A percentile compares a stretch with the other conserved stretches of the same genome.
Evolutionary conservation across 2,113 vertebrate species (phyloP).

Genomic region (Gambusia affinis): DNA sequence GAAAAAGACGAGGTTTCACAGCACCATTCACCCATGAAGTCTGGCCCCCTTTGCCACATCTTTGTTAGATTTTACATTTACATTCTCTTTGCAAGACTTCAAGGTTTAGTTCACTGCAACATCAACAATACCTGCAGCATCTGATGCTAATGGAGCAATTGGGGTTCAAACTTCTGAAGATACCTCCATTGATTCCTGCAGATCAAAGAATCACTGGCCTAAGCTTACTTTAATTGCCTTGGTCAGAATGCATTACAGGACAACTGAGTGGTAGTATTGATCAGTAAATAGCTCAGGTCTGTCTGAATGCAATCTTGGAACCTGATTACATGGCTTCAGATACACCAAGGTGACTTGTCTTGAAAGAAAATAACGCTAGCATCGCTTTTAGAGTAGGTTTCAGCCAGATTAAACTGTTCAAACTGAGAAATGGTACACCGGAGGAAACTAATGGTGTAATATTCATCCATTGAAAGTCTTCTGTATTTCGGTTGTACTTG

Average conservation of each 20-base stretch:
- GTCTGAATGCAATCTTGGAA: conserved; percentile 16
- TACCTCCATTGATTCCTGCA: conserved; percentile 34
- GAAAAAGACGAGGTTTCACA: conserved; percentile 13
- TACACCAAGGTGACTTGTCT: not conserved
- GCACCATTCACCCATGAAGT: conserved; percentile 31
- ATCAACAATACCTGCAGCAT: conserved; percentile 20
- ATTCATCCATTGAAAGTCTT: not conserved
- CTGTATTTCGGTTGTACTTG: too few species aligned
- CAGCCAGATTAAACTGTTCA: not conserved
- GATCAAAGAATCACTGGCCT: conserved; percentile 46
- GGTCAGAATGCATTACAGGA: conserved; percentile 52
- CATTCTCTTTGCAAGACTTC: conserved; percentile 8
- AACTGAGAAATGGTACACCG: not conserved
- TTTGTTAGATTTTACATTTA: conserved; percentile 6
- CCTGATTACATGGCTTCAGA: not conserved
- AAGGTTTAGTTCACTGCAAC: conserved; percentile 41
- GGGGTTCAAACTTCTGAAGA: conserved; percentile 15
- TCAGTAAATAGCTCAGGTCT: conserved; percentile 18
- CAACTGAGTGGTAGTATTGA: conserved; percentile 49
- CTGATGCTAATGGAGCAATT: conserved; percentile 25
- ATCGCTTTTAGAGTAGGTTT: not conserved
- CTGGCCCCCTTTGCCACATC: conserved; percentile 23
- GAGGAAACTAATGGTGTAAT: not conserved
- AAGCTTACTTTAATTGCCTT: conserved; percentile 46
- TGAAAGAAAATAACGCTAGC: not conserved